Conservation (phyloP, 2,113 vertebrate species). For the Rhipidura dahli region DNA sequence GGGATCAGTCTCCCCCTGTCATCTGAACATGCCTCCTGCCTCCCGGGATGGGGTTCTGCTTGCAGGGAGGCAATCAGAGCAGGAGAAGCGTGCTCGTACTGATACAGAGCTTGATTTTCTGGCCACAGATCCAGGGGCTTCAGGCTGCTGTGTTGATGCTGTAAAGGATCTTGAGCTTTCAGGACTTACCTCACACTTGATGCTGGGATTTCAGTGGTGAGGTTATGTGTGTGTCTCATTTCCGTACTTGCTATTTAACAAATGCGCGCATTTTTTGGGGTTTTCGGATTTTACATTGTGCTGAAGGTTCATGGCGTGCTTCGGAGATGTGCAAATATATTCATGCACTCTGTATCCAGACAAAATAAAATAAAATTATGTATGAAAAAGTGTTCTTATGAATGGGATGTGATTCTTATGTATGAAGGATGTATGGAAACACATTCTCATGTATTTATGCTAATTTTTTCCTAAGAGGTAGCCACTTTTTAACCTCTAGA, state of each 20-base stretch:
- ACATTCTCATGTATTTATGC: background rate
- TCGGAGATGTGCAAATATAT: accelerated
- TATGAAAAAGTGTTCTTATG: background rate
- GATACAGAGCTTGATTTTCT: background rate
- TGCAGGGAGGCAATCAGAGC: background rate
- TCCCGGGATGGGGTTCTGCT: background rate
- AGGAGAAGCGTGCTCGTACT: accelerated
- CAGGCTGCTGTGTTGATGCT: accelerated
- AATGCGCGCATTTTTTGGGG: accelerated
- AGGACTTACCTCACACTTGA: background rate
- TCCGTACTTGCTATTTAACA: background rate
- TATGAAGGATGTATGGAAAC: background rate
- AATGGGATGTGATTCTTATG: background rate
- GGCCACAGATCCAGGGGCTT: accelerated
- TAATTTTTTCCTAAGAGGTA: background rate
- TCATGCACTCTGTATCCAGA: accelerated
- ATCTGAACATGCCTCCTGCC: background rate
- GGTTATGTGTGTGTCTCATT: accelerated
- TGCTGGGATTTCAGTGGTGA: background rate
- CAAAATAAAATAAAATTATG: background rate
- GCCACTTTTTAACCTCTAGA: background rate
- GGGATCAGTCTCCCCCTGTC: slow-evolving; percentile 44
- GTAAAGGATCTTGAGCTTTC: background rate
- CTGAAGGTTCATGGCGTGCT: accelerated
- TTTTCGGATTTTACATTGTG: background rate